Conservation (phyloP, 2,113 vertebrate species). For the Phrynocephalus versicolor region DNA sequence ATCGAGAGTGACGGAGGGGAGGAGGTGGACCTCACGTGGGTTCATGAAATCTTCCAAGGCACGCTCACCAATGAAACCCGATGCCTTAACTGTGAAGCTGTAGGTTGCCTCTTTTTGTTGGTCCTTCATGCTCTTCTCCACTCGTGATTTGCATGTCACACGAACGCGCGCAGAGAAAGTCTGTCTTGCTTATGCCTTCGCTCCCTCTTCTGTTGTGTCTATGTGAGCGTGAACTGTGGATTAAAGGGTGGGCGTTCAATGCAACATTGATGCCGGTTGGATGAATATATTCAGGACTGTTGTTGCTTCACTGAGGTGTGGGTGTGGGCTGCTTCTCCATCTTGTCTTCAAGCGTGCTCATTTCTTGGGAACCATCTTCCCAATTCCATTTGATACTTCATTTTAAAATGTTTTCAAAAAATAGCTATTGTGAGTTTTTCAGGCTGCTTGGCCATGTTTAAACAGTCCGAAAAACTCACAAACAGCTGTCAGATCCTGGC, state of each 20-base stretch:
- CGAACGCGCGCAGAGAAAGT: too few relatives aligned
- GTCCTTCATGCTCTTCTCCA: not conserved
- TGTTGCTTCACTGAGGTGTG: not conserved
- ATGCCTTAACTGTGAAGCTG: conserved; percentile 94
- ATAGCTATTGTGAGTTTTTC: too few relatives aligned
- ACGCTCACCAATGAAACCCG: conserved; percentile 94
- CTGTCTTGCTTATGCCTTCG: too few relatives aligned
- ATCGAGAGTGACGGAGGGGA: conserved; percentile 80
- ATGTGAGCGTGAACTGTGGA: not conserved
- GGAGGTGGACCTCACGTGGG: conserved; percentile 88
- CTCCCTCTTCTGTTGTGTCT: not conserved
- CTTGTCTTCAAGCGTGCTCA: not conserved
- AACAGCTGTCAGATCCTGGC: too few relatives aligned
- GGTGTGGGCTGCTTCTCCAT: not conserved
- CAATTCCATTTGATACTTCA: not conserved
- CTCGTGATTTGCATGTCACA: not conserved
- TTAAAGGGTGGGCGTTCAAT: too few relatives aligned
- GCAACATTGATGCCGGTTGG: too few relatives aligned
- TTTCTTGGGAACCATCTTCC: not conserved
- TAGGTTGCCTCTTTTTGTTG: conserved; percentile 64
- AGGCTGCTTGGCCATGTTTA: too few relatives aligned
- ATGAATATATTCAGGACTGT: not conserved
- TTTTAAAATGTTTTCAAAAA: too few relatives aligned
- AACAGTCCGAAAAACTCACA: too few relatives aligned
- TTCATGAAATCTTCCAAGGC: conserved; percentile 95